phyloP scores from a whole-genome alignment of 2,888 invertebrate genomes.

The Glaucopsyche alexis region DNA sequence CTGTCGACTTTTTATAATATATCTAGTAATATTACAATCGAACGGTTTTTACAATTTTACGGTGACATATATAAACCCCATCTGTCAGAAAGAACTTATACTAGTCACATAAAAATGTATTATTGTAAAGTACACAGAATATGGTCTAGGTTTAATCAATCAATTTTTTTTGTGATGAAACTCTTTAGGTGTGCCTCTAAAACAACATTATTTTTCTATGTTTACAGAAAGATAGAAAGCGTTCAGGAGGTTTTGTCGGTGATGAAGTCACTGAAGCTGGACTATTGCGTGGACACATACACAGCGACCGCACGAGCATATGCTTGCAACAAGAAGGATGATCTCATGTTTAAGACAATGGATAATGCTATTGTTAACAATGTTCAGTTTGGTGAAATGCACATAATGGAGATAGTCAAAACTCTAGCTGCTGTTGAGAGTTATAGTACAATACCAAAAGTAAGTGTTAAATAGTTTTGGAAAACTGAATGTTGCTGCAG shows the following conservation, averaged over 20 bases:
- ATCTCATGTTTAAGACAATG: constrained; percentile 58
- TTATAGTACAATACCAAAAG: constrained; percentile 56
- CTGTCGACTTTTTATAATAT: too few relatives aligned
- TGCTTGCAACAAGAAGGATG: constrained; percentile 65
- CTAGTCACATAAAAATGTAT: too few relatives aligned
- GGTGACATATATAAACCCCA: too few relatives aligned
- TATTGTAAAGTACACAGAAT: too few relatives aligned
- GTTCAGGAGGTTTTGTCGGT: constrained; percentile 75
- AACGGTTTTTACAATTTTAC: too few relatives aligned
- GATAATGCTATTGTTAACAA: constrained; percentile 50
- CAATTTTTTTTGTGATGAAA: too few relatives aligned
- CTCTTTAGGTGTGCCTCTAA: too few relatives aligned
- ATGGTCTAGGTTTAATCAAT: too few relatives aligned
- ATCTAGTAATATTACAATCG: too few relatives aligned
- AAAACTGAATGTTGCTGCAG: too few relatives aligned
- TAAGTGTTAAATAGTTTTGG: constrained; percentile 37
- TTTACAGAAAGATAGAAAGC: constrained; percentile 57
- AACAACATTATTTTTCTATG: not conserved
- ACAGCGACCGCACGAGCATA: constrained; percentile 72
- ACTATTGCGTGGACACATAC: constrained; percentile 69
- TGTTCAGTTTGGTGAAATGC: constrained; percentile 56
- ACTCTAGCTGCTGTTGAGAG: constrained; percentile 53
- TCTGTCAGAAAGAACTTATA: too few relatives aligned
- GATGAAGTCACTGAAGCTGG: constrained; percentile 79
- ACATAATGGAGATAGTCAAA: constrained; percentile 75